Conservation (phyloP, 2,888 invertebrate genomes). For the Arge pagana region DNA sequence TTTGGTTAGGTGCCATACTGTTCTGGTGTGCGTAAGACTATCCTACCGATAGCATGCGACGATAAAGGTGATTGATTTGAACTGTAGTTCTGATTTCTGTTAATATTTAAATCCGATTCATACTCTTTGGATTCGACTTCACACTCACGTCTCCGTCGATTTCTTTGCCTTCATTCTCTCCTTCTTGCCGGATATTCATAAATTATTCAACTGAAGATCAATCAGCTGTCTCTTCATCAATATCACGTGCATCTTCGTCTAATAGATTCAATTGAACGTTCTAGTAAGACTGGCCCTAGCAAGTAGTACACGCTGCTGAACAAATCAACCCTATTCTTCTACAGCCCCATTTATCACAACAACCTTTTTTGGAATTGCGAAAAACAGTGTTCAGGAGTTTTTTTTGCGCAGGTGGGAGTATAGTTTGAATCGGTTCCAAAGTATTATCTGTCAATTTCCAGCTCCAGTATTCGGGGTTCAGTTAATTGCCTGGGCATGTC, state of each 20-base stretch:
- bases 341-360: slow-evolving; percentile 38
- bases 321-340: slow-evolving; percentile 37
- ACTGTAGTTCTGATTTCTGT: too few species aligned
- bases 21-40: too few species aligned
- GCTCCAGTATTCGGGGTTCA: slow-evolving; percentile 37
- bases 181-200: slow-evolving; percentile 19
- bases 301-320: slow-evolving; percentile 38
- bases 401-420: slow-evolving; percentile 35
- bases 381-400: slow-evolving; percentile 39
- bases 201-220: slow-evolving; percentile 18
- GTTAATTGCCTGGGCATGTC: slow-evolving; percentile 34
- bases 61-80: too few species aligned
- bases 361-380: slow-evolving; percentile 37
- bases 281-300: slow-evolving; percentile 36
- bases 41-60: too few species aligned
- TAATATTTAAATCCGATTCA: too few species aligned
- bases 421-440: slow-evolving; percentile 27
- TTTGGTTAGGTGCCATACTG: too few species aligned
- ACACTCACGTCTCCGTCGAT: not conserved
- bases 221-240: slow-evolving; percentile 18
- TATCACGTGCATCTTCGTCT: not conserved
- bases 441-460: slow-evolving; percentile 37
- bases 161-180: slow-evolving; percentile 21
- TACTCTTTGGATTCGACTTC: not conserved
- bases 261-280: slow-evolving; percentile 23